Conservation (phyloP, 2,797 vertebrate species). For the Thalassophryne amazonica region DNA sequence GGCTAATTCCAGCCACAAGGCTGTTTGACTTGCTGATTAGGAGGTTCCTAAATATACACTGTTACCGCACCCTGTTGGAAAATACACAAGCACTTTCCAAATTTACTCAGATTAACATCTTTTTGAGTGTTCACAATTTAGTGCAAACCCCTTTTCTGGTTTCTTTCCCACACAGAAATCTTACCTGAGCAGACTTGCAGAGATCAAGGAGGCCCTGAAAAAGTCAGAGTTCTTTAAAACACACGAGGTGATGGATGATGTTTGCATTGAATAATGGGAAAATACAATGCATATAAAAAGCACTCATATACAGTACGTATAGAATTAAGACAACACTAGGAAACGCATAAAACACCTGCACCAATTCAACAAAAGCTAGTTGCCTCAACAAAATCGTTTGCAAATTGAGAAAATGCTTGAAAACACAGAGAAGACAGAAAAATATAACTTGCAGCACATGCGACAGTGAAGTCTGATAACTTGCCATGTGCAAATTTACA, state of each 20-base stretch:
- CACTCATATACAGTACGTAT: too few species aligned
- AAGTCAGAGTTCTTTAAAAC: slow-evolving; percentile 90
- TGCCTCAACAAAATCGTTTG: too few species aligned
- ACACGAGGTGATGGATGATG: slow-evolving; percentile 85
- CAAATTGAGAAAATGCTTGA: too few species aligned
- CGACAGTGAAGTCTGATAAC: too few species aligned
- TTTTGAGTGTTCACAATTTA: neutral
- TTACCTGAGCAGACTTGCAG: slow-evolving; percentile 87
- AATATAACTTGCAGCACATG: too few species aligned
- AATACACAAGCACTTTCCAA: neutral
- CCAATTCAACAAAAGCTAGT: too few species aligned
- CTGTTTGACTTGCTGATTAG: slow-evolving; percentile 25
- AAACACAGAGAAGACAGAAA: too few species aligned
- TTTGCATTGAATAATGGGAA: neutral
- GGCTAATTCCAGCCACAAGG: neutral
- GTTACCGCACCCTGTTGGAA: neutral
- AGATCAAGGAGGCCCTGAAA: slow-evolving; percentile 86
- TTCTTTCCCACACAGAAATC: slow-evolving; percentile 75
- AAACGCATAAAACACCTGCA: too few species aligned
- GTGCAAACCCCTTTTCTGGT: neutral
- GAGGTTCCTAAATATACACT: neutral
- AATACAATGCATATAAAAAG: neutral
- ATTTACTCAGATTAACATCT: neutral
- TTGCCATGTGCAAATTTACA: too few species aligned
- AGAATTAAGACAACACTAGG: too few species aligned